Base-by-base conservation (phyloP, 1,140 invertebrate species). In the Drosophila melanica region DNA sequence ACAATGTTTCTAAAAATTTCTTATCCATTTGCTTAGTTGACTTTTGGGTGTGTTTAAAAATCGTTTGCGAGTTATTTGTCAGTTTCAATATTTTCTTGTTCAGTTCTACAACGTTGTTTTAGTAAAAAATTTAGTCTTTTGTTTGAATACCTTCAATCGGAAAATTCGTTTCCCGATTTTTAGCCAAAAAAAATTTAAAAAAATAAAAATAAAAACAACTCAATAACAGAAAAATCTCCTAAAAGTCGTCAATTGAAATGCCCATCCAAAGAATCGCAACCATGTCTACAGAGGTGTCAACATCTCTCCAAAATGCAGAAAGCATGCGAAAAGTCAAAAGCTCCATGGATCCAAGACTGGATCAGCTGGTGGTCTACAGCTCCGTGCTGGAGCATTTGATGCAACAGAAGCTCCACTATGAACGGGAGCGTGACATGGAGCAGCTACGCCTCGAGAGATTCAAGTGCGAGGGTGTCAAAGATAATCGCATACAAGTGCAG, bases 301-400 rank as follows among this genome's bases (percentile, higher is more conserved):
- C 20, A 8, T 18, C 42, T n/a, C 44, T 37, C 1, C 33, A 20
- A 2, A 47, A 48, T 12, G n/a, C 53, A 12, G 53, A 66, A 30
- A n/a, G 53, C 51, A 45, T 47, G 20, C 27, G 45, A 30, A 67
- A 35, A 12, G 37, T 59, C 3, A 23, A 16, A 7, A 42, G 10
- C 9, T 23, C 16, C 0, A 41, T 78, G 47, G 63, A 81, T 44
- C 81, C 71, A 1, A 66, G 67, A 0, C 14, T 81, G 9, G 81
- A 86, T 23, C 82, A 87, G 11, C 30, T 85, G 53, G 58, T 86
- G 14, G 81, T 85, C 3, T 63, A 75, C 14, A 79, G 55, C 4
- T 67, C 74, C 4, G 14, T 77, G 20, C 27, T 85, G 41, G 69
- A 85, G 37, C 69, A 86, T 18, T 27, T 85, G 37, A 37, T 81